A percentile compares a stretch with the other conserved stretches of the same genome.
These are phyloP conservation scores for Cephus pulcher DNA, from an alignment of 2,888 invertebrate species.

Conservation along the genomic window DNA sequence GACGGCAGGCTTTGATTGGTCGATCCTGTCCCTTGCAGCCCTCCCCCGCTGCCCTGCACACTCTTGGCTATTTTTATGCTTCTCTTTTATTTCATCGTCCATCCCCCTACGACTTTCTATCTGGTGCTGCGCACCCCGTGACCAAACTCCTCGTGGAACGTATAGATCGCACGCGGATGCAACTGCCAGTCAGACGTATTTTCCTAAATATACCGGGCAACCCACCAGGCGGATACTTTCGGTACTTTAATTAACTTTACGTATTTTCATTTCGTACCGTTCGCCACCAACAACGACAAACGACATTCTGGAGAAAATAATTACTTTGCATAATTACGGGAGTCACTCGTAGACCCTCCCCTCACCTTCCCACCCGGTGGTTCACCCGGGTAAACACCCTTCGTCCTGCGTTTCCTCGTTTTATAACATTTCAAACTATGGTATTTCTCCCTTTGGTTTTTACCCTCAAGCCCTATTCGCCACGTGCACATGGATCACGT, in stretches of 20 bases:
- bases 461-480: neutral
- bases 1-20: neutral
- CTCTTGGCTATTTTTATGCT: neutral
- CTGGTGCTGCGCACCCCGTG: neutral
- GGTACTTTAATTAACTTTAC: constrained; percentile 52
- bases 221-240: neutral
- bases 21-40: neutral
- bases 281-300: neutral
- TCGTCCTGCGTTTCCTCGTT: constrained; percentile 6
- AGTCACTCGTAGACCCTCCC: constrained; percentile 27
- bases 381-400: neutral
- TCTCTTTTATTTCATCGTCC: neutral
- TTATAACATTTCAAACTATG: neutral
- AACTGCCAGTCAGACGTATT: neutral
- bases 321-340: constrained; percentile 51
- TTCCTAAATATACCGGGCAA: neutral
- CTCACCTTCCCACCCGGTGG: neutral
- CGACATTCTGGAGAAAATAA: constrained; percentile 44
- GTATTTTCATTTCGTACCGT: constrained; percentile 43
- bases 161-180: neutral
- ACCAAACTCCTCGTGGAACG: neutral
- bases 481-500: too few species aligned
- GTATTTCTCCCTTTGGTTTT: neutral
- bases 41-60: neutral
- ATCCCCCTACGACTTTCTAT: neutral